Percentiles rank a stretch among this genome's conserved stretches.
Evolutionary conservation across 2,888 invertebrate species (phyloP).

Genomic region (Zeuzera pyrina): DNA sequence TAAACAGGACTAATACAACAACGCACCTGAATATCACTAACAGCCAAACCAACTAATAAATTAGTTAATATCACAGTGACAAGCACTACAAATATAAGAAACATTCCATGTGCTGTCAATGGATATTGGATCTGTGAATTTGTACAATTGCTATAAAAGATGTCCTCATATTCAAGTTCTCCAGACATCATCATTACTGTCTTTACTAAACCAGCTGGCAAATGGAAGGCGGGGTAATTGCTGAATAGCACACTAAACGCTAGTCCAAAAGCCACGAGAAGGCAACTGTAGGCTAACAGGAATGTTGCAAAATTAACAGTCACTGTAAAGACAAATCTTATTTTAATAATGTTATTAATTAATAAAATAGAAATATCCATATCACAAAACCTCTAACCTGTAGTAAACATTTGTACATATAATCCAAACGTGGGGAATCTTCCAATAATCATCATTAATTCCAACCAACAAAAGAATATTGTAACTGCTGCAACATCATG

Average conservation of each 20-base stretch:
- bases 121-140: constrained; percentile 74
- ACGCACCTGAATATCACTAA: constrained; percentile 83
- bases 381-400: constrained; percentile 65
- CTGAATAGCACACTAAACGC: constrained; percentile 88
- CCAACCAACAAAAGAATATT: constrained; percentile 86
- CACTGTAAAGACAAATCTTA: constrained; percentile 57
- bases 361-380: constrained; percentile 3
- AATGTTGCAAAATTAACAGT: constrained; percentile 88
- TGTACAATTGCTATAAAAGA: constrained; percentile 77
- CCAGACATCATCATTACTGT: constrained; percentile 93
- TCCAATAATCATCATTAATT: constrained; percentile 89
- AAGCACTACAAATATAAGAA: constrained; percentile 82
- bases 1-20: too few species aligned
- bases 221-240: constrained; percentile 81
- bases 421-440: constrained; percentile 89
- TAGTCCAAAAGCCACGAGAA: constrained; percentile 85
- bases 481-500: constrained; percentile 86
- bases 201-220: constrained; percentile 78
- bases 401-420: constrained; percentile 91
- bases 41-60: constrained; percentile 87
- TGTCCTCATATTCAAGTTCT: constrained; percentile 88
- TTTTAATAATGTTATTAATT: too few species aligned
- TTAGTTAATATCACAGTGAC: constrained; percentile 89
- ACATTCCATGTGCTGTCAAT: constrained; percentile 82
- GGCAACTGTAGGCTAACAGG: constrained; percentile 83